Evolutionary conservation across 2,888 invertebrate genomes (phyloP), one percentile per base, ranked within the genome.

Genomic region (Tipula unca): DNA sequence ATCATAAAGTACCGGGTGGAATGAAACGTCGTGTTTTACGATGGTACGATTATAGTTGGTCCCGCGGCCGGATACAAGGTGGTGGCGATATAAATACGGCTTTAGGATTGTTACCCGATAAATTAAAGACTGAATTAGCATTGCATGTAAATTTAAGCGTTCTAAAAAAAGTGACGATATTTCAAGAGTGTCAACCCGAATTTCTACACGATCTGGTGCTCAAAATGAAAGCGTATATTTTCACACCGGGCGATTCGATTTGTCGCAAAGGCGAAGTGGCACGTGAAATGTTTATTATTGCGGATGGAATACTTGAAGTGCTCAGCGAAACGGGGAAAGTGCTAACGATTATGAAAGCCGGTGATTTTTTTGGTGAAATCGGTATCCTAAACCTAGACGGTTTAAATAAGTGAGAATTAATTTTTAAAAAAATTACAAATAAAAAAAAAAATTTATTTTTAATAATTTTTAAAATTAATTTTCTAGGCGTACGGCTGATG

Each of bases 41-140:
- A 6, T 98, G 98, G 98, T 99, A 98, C 91, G 98, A 98, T 92
- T 99, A 99, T 91, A 98, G 98, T 35, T 98, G 98, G 98, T 98
- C 98, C 2, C 93, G 98, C 86, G 98, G 98, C 5, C 93, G 98
- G 85, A 98, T 98, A 89, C 98, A 98, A 90, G 98, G 98, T 1
- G 98, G 97, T 0, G 97, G 98, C 8, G 98, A 98, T 91, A 98
- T 98, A 90, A 98, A 98, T 90, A 98, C 98, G 0, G 97, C 97
- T 1, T 92, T 98, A 85, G 98, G 98, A 13, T 92, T 98, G 39
- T 92, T 99, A 87, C 98, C 98, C 1, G 98, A 98, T 90, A 99
- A 98, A 91, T 93, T 99, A 88, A 98, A 98, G 93, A 98, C 98
- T 48, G 98, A 99, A 91, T 93, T 99, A 87, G 98, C 98, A 14